Evolutionary conservation across 1,140 invertebrate genomes (phyloP), one percentile per base, ranked within the genome.

Genomic region (Zaprionus camerounensis): DNA sequence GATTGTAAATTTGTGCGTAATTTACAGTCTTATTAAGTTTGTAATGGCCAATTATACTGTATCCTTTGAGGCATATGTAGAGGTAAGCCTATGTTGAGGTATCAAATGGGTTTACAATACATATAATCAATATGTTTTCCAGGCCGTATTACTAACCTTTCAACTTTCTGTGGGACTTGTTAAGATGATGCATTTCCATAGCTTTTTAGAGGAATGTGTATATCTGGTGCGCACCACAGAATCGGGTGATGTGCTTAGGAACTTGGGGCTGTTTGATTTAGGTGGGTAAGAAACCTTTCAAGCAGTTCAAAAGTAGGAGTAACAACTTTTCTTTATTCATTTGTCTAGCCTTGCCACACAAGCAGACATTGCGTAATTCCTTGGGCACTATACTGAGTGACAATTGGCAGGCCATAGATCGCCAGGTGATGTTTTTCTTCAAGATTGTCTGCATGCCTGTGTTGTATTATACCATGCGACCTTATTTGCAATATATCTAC

Each of bases 381-480:
- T 34, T 90, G 17, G 38, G 81, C 9, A 22, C 58, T 0, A 90
- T 85, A 26, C 24, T 90, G 38, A 34, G 64, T 0, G 31, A 78
- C 0, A 90, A 76, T 41, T 90, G 85, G 85, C 7, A 53, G 31
- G 24, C 59, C 0, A 90, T 90, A 3, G 68, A 90, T 82, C 53
- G 55, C 0, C 85, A 90, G 62, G 85, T 90, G 0, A 90, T 90
- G 81, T 91, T 90, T 38, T 90, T 90, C 31, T 90, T 77, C 17
- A 90, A 80, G 56, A 77, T 90, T 12, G 85, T 90, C 26, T 80
- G 72, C 44, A 85, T 90, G 86, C 85, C 85, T 1, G 85, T 90
- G 2, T 13, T 85, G 0, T 90, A 82, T 12, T 90, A 90, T 34
- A 66, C 55, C 1, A 9, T 82, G 55, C 57, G 85, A 15, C 85